These are phyloP conservation scores for Calypte anna DNA, from an alignment of 2,113 vertebrate genomes.

Conservation along the genomic window DNA sequence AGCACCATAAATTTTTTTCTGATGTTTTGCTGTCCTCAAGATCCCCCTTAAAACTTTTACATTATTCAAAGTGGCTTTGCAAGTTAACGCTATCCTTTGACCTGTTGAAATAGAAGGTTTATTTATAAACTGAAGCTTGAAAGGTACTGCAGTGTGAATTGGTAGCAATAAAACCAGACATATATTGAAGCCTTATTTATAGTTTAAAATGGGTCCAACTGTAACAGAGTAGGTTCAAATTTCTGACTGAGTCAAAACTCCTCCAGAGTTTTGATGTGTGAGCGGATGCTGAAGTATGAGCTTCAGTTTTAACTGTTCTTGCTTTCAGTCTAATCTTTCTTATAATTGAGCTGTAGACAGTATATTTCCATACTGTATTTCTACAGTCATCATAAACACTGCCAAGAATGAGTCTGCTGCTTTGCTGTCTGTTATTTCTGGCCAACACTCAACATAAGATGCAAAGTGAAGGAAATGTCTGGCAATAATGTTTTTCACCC, in stretches of 20 bases:
- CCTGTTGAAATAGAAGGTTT: neutral
- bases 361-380: neutral
- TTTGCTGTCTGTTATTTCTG: conserved; percentile 31
- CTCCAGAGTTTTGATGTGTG: neutral
- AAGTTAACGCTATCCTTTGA: neutral
- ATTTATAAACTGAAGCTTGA: neutral
- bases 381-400: neutral
- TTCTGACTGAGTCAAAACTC: neutral
- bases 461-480: conserved; percentile 49
- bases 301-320: neutral
- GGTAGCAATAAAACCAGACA: conserved; percentile 16
- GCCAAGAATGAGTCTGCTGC: conserved; percentile 60
- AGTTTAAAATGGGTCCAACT: neutral
- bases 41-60: neutral
- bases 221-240: neutral
- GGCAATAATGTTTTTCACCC: conserved; percentile 80
- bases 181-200: neutral
- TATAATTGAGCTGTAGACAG: neutral
- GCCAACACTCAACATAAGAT: conserved; percentile 14
- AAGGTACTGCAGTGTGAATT: neutral
- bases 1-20: neutral
- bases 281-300: neutral
- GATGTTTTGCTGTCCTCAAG: neutral
- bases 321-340: conserved; percentile 2
- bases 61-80: neutral